phyloP scores from a whole-genome alignment of 2,113 vertebrate genomes.

The Tiliqua scincoides region DNA sequence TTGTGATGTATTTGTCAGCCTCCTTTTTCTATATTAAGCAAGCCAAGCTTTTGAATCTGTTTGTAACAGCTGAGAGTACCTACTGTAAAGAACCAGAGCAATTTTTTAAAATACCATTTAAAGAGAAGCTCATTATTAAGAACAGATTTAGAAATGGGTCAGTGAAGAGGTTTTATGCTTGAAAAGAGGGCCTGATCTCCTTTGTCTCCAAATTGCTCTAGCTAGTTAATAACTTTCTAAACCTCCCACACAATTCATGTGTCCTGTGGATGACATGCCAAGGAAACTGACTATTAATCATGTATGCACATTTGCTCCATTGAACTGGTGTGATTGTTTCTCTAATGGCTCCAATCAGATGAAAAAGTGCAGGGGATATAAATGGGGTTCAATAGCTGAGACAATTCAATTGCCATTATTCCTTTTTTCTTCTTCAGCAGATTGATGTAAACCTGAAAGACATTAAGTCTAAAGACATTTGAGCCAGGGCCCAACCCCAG shows the following conservation, averaged over 20 bases:
- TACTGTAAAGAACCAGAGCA: neutral
- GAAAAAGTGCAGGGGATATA: neutral
- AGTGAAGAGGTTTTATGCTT: neutral
- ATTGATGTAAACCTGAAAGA: neutral
- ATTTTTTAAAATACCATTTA: neutral
- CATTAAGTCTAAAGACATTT: neutral
- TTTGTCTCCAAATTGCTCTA: conserved; percentile 11
- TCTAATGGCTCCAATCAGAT: neutral
- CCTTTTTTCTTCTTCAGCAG: neutral
- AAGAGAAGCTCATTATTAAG: neutral
- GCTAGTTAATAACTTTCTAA: neutral
- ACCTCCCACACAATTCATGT: neutral
- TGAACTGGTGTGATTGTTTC: neutral
- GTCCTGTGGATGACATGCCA: neutral
- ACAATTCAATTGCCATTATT: neutral
- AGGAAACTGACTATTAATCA: neutral
- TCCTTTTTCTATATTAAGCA: neutral
- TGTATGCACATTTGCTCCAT: neutral
- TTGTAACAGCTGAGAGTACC: neutral
- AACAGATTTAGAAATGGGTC: neutral
- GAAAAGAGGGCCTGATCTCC: neutral
- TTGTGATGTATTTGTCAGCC: neutral
- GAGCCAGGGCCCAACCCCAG: neutral
- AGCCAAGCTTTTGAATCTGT: neutral
- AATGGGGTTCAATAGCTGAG: neutral